Percentiles rank a stretch among this genome's conserved stretches.
phyloP scores from a whole-genome alignment of 2,113 vertebrate species.

The Coracopsis vasa region DNA sequence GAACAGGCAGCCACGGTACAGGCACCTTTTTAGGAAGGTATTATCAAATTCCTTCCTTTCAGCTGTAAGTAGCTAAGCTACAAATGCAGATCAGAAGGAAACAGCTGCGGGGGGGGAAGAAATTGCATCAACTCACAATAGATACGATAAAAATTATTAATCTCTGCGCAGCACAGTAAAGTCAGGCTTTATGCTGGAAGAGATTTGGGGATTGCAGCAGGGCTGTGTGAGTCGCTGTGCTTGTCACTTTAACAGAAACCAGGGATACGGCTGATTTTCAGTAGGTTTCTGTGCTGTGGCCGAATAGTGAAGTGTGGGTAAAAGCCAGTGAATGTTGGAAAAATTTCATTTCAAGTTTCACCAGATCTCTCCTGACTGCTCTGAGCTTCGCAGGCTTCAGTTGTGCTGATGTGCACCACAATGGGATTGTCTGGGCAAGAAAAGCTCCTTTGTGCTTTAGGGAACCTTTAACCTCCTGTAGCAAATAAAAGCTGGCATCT shows the following conservation, averaged over 20 bases:
- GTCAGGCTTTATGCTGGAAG: not conserved
- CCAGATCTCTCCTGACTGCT: conserved; percentile 23
- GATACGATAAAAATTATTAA: conserved; percentile 11
- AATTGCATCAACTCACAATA: not conserved
- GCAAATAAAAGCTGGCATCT: conserved; percentile 60
- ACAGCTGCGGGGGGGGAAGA: not conserved
- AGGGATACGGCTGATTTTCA: not conserved
- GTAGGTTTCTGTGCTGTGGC: not conserved
- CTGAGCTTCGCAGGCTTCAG: not conserved
- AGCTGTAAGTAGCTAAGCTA: conserved; percentile 34
- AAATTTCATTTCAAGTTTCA: not conserved
- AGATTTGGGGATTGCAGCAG: not conserved
- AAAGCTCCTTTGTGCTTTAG: conserved; percentile 64
- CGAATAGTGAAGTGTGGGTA: not conserved
- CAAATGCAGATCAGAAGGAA: conserved; percentile 24
- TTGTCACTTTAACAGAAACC: not conserved
- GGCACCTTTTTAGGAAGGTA: not conserved
- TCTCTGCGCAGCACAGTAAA: not conserved
- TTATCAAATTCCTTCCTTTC: conserved; percentile 35
- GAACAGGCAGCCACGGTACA: not conserved
- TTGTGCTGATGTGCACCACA: conserved; percentile 22
- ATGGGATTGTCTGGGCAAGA: conserved; percentile 65
- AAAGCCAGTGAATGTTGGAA: not conserved
- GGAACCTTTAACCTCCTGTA: conserved; percentile 65
- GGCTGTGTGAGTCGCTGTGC: not conserved